These are phyloP conservation scores for Thymelicus acteon DNA, from an alignment of 2,888 invertebrate species.

Conservation along the genomic window DNA sequence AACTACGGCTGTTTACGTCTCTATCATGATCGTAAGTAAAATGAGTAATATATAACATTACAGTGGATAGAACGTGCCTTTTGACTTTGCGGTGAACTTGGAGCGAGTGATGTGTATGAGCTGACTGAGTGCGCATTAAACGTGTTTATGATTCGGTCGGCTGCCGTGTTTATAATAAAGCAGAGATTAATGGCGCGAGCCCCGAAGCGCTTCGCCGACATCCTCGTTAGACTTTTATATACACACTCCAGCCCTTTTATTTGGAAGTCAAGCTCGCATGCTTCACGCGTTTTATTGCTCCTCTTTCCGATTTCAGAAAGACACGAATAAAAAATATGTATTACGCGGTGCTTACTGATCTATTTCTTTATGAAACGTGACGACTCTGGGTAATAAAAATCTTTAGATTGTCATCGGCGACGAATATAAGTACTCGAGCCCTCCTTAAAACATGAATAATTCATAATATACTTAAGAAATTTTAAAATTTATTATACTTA, in stretches of 20 bases:
- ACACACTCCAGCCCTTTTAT: conserved; percentile 66
- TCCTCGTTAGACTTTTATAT: conserved; percentile 70
- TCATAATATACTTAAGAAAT: too few relatives aligned
- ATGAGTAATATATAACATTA: conserved; percentile 28
- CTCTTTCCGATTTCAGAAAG: conserved; percentile 49
- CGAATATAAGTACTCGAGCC: too few relatives aligned
- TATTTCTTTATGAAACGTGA: not conserved
- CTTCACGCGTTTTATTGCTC: conserved; percentile 67
- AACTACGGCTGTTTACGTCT: not conserved
- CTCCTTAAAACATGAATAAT: too few relatives aligned
- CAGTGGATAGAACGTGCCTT: conserved; percentile 13
- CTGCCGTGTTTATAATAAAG: conserved; percentile 79
- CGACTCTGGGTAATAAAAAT: not conserved
- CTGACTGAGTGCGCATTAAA: conserved; percentile 59
- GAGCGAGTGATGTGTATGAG: conserved; percentile 50
- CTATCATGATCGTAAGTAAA: conserved; percentile 10
- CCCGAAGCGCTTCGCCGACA: conserved; percentile 60
- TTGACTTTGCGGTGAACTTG: conserved; percentile 30
- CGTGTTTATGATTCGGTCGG: conserved; percentile 76
- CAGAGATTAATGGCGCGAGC: conserved; percentile 71
- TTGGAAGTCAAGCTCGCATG: conserved; percentile 65
- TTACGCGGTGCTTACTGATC: not conserved
- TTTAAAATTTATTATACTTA: too few relatives aligned
- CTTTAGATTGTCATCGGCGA: too few relatives aligned
- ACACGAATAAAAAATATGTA: conserved; percentile 25